Percentiles rank a stretch among this genome's conserved stretches.
Evolutionary conservation across 2,888 invertebrate genomes (phyloP).

Genomic region (Desoria tigrina): DNA sequence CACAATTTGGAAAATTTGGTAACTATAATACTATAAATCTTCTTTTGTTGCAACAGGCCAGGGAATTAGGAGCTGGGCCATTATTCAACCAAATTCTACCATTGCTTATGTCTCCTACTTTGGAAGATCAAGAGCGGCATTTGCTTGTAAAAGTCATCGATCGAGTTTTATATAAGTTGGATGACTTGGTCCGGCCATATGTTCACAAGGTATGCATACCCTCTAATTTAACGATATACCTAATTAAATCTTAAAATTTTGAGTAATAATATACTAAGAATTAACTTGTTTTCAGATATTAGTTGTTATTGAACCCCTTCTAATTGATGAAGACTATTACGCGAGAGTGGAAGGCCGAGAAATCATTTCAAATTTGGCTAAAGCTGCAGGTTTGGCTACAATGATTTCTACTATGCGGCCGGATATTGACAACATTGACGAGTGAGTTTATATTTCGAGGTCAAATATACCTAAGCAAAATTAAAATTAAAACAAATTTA

Average conservation of each 20-base stretch:
- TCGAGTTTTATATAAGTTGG: slow-evolving; percentile 94
- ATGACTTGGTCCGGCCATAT: slow-evolving; percentile 97
- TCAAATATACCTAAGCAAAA: too few relatives aligned
- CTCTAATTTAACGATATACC: neutral
- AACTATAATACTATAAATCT: neutral
- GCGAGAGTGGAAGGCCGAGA: slow-evolving; percentile 99
- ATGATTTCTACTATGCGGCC: slow-evolving; percentile 99
- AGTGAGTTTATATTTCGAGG: slow-evolving; percentile 57
- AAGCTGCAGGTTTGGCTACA: slow-evolving; percentile 97
- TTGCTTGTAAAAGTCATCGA: slow-evolving; percentile 98
- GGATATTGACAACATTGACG: slow-evolving; percentile 99
- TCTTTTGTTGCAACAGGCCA: slow-evolving; percentile 61
- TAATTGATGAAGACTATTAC: slow-evolving; percentile 99
- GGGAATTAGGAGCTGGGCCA: slow-evolving; percentile 97
- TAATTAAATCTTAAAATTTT: neutral
- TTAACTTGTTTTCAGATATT: slow-evolving; percentile 67
- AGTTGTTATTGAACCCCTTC: slow-evolving; percentile 96
- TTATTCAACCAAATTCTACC: slow-evolving; percentile 99
- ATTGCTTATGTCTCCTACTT: slow-evolving; percentile 97
- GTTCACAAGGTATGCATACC: slow-evolving; percentile 80
- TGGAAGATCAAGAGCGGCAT: slow-evolving; percentile 99
- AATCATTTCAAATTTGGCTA: slow-evolving; percentile 97
- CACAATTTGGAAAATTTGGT: too few relatives aligned
- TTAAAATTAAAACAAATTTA: too few relatives aligned
- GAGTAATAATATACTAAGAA: neutral